phyloP scores from a whole-genome alignment of 2,113 vertebrate genomes.

The Okapia johnstoni region DNA sequence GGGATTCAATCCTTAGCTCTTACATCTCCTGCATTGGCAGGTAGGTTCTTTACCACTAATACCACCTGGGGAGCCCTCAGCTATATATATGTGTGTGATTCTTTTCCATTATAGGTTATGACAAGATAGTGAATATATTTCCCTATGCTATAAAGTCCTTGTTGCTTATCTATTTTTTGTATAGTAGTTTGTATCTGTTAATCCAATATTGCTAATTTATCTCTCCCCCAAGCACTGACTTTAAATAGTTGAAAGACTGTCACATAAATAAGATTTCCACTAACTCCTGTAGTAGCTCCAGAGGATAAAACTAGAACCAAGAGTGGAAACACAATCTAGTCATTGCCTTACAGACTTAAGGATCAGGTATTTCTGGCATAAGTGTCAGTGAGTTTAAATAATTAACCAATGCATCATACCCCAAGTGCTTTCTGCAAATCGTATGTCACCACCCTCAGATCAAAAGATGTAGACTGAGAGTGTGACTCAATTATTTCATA shows the following conservation, averaged over 20 bases:
- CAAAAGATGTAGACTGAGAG: slow-evolving; percentile 28
- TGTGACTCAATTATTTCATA: slow-evolving; percentile 56
- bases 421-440: slow-evolving; percentile 40
- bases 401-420: neutral
- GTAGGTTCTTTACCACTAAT: neutral
- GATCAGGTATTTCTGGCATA: neutral
- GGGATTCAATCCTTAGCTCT: neutral
- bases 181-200: neutral
- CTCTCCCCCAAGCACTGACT: neutral
- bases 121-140: neutral
- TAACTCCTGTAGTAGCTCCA: neutral
- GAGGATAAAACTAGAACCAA: neutral
- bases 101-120: neutral
- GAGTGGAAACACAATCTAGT: neutral
- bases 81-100: neutral
- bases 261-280: neutral
- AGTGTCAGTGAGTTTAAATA: neutral
- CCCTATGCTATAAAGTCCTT: neutral
- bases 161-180: neutral
- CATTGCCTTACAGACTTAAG: neutral
- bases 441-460: slow-evolving; percentile 44
- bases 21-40: neutral
- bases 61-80: neutral
- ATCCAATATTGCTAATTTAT: neutral
- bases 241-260: neutral